phyloP scores from a whole-genome alignment of 2,113 vertebrate species.

The Carassius gibelio region DNA sequence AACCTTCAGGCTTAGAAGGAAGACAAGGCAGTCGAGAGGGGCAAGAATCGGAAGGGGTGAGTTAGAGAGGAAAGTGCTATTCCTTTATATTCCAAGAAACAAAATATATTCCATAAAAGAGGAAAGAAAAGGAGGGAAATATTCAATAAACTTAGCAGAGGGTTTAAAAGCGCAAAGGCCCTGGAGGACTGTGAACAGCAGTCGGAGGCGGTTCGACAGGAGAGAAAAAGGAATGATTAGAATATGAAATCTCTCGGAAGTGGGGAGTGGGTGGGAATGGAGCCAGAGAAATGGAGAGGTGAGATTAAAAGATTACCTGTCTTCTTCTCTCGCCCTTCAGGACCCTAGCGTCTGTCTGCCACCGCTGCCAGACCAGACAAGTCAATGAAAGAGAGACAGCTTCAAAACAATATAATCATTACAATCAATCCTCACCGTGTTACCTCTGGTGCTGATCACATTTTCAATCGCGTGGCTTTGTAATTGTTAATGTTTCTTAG shows the following conservation, averaged over 20 bases:
- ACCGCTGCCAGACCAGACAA: constrained; percentile 48
- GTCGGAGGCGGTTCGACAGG: constrained; percentile 53
- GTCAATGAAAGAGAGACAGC: constrained; percentile 58
- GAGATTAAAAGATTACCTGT: constrained; percentile 78
- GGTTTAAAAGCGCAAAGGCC: constrained; percentile 65
- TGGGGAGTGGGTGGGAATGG: constrained; percentile 62
- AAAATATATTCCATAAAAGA: constrained; percentile 56
- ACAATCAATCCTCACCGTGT: constrained; percentile 52
- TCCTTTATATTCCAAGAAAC: constrained; percentile 73
- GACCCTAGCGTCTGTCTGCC: constrained; percentile 60
- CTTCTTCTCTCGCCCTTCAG: constrained; percentile 68
- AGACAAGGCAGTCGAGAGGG: constrained; percentile 59
- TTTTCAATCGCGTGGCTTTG: constrained; percentile 63
- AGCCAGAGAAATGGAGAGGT: constrained; percentile 65
- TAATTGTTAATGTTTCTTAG: constrained; percentile 40
- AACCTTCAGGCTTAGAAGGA: constrained; percentile 81
- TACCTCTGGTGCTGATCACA: constrained; percentile 50
- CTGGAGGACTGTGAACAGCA: constrained; percentile 54
- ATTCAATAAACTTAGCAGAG: constrained; percentile 74
- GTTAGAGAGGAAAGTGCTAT: constrained; percentile 58
- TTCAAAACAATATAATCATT: constrained; percentile 63
- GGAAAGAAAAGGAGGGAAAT: constrained; percentile 46
- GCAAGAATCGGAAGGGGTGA: constrained; percentile 35
- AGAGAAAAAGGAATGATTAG: constrained; percentile 62
- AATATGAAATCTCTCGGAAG: constrained; percentile 75